Evolutionary conservation across 1,140 invertebrate species (phyloP), one percentile per base, ranked within the genome.

Genomic region (Drosophila carrolli): DNA sequence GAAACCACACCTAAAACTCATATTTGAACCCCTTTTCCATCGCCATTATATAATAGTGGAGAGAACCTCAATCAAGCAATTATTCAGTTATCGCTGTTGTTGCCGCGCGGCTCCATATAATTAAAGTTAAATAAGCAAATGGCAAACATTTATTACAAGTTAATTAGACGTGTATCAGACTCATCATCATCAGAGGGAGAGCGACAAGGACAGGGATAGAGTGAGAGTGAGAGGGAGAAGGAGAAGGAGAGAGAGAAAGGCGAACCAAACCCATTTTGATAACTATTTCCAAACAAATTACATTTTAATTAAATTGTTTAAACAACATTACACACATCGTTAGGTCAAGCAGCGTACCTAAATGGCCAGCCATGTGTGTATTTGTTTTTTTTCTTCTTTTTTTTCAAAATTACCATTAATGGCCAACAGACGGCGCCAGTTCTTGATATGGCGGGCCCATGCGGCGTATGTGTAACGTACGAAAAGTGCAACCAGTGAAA

Each of bases 291-390:
- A 90, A 91, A 91, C 90, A 91, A 91, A 91, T 91, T 91, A 91
- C 90, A 91, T 91, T 91, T 91, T 91, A 91, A 91, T 91, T 91
- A 91, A 91, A 91, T 91, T 91, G 90, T 91, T 91, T 91, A 81
- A 91, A 90, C 82, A 86, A 91, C 90, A 91, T 91, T 91, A 91
- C 80, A 89, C 89, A 91, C 83, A 85, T 85, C 89, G 75, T 89
- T 89, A 89, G 84, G 85, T 89, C 84, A 89, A 89, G 84, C 76
- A 88, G 84, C 84, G 84, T 84, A 88, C 83, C 83, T 86, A 86
- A 86, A 86, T 86, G 67, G 59, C 66, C 70, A 81, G 57, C 56
- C 78, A 63, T 78, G 57, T 74, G 48, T 67, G 47, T 53, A n/a
- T 59, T 8, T 43, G 19, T 9, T 29, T 29, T 23, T 23, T n/a